These are phyloP conservation scores for Dioctria rufipes DNA, from an alignment of 2,888 invertebrate genomes.

Conservation along the genomic window DNA sequence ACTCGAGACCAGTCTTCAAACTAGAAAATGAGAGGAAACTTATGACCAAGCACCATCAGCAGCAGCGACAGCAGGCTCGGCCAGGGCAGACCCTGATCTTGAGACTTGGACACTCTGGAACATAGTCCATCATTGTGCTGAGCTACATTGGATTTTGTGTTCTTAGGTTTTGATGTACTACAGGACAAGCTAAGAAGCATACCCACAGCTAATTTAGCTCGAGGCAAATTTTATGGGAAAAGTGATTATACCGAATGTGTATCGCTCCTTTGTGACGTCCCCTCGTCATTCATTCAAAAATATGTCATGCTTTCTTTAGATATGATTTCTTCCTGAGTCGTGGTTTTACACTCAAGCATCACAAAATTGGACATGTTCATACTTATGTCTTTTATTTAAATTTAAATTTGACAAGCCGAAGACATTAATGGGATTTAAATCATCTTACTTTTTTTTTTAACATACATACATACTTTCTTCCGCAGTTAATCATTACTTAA, in stretches of 20 bases:
- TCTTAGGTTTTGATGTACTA: background rate
- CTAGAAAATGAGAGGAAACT: constrained; percentile 38
- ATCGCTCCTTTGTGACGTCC: constrained; percentile 36
- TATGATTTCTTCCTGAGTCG: constrained; percentile 1
- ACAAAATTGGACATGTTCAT: background rate
- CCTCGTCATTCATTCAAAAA: constrained; percentile 20
- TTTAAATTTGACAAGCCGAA: no score
- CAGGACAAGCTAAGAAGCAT: background rate
- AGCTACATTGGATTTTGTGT: background rate
- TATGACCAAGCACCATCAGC: background rate
- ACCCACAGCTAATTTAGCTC: constrained; percentile 29
- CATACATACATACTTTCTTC: no score
- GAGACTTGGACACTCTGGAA: constrained; percentile 37
- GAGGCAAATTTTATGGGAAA: constrained; percentile 1
- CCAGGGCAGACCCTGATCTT: constrained; percentile 36
- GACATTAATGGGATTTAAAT: no score
- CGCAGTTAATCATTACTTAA: no score
- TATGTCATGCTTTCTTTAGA: background rate
- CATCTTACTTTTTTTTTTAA: no score
- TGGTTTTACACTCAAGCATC: constrained; percentile 3
- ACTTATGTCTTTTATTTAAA: no score
- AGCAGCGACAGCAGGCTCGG: background rate
- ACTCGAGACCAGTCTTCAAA: constrained; percentile 36
- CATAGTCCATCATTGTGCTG: background rate
- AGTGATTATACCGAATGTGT: constrained; percentile 25